Conservation (phyloP, 2,797 vertebrate species). For the Melopsittacus undulatus region DNA sequence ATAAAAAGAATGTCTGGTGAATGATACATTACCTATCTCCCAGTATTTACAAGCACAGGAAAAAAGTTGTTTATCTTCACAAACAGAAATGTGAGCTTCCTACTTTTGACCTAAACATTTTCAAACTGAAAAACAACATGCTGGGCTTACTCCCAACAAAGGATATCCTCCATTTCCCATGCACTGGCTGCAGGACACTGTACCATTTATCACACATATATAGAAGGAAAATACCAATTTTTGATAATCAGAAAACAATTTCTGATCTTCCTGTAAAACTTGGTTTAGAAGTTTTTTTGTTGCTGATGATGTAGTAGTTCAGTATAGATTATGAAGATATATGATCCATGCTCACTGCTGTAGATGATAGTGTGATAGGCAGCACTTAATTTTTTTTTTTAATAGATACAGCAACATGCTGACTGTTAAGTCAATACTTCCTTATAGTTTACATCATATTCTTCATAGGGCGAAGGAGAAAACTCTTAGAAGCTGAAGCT, state of each 20-base stretch:
- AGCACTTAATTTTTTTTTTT: neutral
- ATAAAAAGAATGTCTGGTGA: neutral
- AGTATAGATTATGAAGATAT: neutral
- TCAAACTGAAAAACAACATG: slow-evolving; percentile 42
- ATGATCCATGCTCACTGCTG: neutral
- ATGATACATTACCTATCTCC: neutral
- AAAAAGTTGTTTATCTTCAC: slow-evolving; percentile 68
- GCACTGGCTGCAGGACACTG: slow-evolving; percentile 32
- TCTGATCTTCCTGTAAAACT: slow-evolving; percentile 66
- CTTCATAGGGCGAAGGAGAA: neutral
- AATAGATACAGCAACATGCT: neutral
- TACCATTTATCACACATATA: neutral
- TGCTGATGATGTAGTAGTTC: neutral
- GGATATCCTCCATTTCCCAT: slow-evolving; percentile 80
- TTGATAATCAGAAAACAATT: slow-evolving; percentile 64
- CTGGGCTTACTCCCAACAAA: slow-evolving; percentile 66
- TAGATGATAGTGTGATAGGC: neutral
- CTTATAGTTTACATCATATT: neutral
- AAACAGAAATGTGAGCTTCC: slow-evolving; percentile 74
- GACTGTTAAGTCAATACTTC: neutral
- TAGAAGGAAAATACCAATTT: slow-evolving; percentile 36
- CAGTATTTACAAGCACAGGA: slow-evolving; percentile 30
- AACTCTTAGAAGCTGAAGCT: neutral
- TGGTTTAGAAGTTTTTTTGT: slow-evolving; percentile 34
- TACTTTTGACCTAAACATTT: slow-evolving; percentile 69